These are phyloP conservation scores for Pseudois nayaur DNA, from an alignment of 2,113 vertebrate genomes.

Conservation along the genomic window DNA sequence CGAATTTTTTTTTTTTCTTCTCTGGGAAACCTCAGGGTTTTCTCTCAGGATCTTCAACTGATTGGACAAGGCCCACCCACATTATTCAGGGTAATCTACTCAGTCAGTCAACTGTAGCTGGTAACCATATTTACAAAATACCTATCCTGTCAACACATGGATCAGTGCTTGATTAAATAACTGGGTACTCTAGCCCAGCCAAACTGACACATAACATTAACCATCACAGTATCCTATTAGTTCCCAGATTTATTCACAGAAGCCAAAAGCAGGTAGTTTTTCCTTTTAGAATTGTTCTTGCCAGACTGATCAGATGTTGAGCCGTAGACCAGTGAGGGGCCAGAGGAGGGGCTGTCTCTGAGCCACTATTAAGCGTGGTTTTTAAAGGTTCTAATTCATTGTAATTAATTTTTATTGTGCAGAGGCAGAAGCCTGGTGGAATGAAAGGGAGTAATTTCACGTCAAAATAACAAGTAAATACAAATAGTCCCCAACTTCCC, in stretches of 20 bases:
- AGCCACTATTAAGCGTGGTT: not conserved
- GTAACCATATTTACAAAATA: not conserved
- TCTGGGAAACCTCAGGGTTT: not conserved
- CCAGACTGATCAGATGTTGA: not conserved
- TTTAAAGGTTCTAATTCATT: conserved; percentile 40
- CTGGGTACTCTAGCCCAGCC: not conserved
- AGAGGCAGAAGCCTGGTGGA: conserved; percentile 14
- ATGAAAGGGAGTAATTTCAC: conserved; percentile 39
- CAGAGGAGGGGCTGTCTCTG: not conserved
- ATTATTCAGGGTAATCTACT: not conserved
- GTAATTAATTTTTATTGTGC: conserved; percentile 50
- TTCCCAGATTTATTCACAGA: not conserved
- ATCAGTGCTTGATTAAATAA: not conserved
- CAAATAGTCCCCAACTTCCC: conserved; percentile 2
- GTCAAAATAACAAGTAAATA: conserved; percentile 60
- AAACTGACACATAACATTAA: not conserved
- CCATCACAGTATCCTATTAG: not conserved
- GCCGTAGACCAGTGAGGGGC: not conserved
- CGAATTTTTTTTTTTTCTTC: not conserved
- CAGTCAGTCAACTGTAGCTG: not conserved
- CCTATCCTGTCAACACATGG: not conserved
- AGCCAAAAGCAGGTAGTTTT: not conserved
- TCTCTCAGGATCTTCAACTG: not conserved
- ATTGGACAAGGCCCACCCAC: not conserved
- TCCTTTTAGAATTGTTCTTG: not conserved